Percentiles rank a stretch among this genome's conserved stretches.
These are phyloP conservation scores for Harmothoe impar DNA, from an alignment of 2,888 invertebrate species.

Conservation along the genomic window DNA sequence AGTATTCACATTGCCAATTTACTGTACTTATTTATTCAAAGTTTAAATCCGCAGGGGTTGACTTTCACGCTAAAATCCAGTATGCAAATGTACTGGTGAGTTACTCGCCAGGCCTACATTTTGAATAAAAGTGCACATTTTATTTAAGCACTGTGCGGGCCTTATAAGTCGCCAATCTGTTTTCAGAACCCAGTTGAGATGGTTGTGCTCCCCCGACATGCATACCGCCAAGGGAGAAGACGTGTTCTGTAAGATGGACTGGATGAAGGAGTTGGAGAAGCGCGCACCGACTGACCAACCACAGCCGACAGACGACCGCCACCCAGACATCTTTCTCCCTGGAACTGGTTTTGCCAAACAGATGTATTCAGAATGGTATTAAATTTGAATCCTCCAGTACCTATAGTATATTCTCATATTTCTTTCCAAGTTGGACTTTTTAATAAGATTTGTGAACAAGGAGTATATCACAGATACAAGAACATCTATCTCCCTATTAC, in stretches of 20 bases:
- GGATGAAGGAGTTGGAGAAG: constrained; percentile 41
- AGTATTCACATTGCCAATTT: neutral
- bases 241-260: neutral
- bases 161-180: neutral
- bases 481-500: too few relatives aligned
- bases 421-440: too few relatives aligned
- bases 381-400: neutral
- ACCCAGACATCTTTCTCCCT: constrained; percentile 53
- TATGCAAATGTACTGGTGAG: neutral
- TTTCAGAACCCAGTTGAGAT: constrained; percentile 46
- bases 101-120: neutral
- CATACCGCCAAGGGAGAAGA: neutral
- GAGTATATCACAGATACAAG: too few relatives aligned
- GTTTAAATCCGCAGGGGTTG: neutral
- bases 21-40: too few relatives aligned
- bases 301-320: neutral
- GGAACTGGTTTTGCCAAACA: constrained; percentile 47
- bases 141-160: too few relatives aligned
- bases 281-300: neutral
- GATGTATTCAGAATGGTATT: constrained; percentile 42
- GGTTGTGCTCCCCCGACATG: constrained; percentile 38
- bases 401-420: too few relatives aligned
- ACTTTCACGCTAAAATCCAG: neutral
- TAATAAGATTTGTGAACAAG: too few relatives aligned
- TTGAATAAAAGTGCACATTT: too few relatives aligned